A percentile compares a stretch with the other conserved stretches of the same genome.
phyloP scores from a whole-genome alignment of 2,113 vertebrate species.

The Gasterosteus nipponicus region DNA sequence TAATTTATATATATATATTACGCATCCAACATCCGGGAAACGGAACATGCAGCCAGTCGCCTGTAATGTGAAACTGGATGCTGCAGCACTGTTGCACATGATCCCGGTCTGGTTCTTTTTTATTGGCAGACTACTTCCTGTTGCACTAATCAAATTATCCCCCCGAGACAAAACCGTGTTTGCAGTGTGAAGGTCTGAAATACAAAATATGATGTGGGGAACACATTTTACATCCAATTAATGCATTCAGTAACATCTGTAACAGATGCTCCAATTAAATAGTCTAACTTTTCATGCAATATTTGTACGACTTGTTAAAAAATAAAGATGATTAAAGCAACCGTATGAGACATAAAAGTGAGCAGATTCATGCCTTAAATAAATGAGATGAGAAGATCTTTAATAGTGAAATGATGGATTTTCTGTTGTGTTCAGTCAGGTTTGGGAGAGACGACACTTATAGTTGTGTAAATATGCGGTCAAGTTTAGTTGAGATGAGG shows the following conservation, averaged over 20 bases:
- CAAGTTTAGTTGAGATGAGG: too few relatives aligned
- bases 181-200: background rate
- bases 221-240: background rate
- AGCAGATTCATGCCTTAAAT: too few relatives aligned
- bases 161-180: conserved; percentile 28
- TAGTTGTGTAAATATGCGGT: too few relatives aligned
- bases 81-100: background rate
- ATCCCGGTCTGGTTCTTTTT: conserved; percentile 1
- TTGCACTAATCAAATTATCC: conserved; percentile 55
- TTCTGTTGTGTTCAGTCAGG: too few relatives aligned
- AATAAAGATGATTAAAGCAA: background rate
- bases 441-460: too few relatives aligned
- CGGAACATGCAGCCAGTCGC: background rate
- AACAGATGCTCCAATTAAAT: background rate
- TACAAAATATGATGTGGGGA: background rate
- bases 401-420: too few relatives aligned
- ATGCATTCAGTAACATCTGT: background rate
- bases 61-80: background rate
- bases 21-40: background rate
- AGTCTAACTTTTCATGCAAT: background rate
- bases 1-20: too few relatives aligned
- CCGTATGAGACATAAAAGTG: too few relatives aligned
- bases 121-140: conserved; percentile 59
- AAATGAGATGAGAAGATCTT: too few relatives aligned
- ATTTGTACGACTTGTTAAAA: background rate